These are phyloP conservation scores for Caiman crocodilus DNA, from an alignment of 2,797 vertebrate species.

Conservation along the genomic window DNA sequence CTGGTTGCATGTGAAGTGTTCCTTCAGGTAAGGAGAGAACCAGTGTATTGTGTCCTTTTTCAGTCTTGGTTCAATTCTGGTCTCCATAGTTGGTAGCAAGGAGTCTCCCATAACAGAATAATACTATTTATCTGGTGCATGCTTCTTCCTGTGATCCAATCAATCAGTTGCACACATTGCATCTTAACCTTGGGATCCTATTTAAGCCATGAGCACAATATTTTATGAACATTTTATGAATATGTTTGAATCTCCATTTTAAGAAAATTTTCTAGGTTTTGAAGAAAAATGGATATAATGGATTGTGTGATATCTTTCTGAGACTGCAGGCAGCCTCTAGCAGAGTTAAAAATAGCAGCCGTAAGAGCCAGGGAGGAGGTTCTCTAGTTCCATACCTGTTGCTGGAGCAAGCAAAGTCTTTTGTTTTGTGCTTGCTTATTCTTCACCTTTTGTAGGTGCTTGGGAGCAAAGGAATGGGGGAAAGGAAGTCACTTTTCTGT, in stretches of 20 bases:
- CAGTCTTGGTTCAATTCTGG: neutral
- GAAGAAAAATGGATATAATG: neutral
- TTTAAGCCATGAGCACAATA: neutral
- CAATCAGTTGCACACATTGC: neutral
- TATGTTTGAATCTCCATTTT: neutral
- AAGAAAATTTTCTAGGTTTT: neutral
- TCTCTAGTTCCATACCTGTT: neutral
- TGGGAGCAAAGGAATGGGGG: neutral
- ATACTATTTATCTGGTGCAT: neutral
- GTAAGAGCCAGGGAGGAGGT: neutral
- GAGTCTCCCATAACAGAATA: neutral
- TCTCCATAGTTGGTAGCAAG: neutral
- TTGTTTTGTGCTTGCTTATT: neutral
- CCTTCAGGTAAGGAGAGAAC: neutral
- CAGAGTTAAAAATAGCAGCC: neutral
- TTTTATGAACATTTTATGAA: no score
- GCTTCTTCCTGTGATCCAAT: neutral
- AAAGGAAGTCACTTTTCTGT: no score
- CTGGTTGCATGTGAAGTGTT: neutral
- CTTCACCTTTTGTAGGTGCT: neutral
- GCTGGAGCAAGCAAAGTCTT: neutral
- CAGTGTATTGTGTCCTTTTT: constrained; percentile 1
- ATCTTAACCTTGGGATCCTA: neutral
- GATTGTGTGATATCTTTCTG: neutral
- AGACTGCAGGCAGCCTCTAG: neutral